Evolutionary conservation across 2,113 vertebrate species (phyloP).

Genomic region (Dipodomys spectabilis): DNA sequence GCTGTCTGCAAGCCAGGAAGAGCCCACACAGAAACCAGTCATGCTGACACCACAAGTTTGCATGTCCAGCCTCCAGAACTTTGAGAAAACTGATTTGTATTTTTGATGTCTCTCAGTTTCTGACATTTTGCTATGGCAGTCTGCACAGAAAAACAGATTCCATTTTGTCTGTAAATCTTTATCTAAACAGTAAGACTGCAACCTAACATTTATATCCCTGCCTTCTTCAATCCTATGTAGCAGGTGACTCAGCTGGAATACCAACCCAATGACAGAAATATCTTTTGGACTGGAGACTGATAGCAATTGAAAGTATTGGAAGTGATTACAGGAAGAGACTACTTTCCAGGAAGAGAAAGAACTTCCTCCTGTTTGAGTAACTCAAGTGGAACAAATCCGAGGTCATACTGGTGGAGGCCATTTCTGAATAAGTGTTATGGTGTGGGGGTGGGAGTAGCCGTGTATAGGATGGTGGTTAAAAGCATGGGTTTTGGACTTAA

Average conservation of each 20-base stretch:
- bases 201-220: neutral
- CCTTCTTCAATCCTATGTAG: neutral
- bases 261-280: neutral
- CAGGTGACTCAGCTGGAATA: neutral
- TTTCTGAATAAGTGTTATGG: neutral
- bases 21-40: neutral
- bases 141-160: neutral
- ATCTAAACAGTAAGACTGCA: neutral
- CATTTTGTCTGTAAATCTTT: neutral
- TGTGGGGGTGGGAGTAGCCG: rapidly evolving
- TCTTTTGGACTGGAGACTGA: neutral
- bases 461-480: neutral
- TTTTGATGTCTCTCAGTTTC: neutral
- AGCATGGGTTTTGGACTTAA: neutral
- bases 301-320: neutral
- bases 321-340: neutral
- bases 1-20: neutral
- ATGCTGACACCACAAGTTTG: neutral
- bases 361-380: neutral
- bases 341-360: neutral
- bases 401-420: no score
- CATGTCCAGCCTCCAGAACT: neutral
- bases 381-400: neutral
- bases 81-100: neutral
- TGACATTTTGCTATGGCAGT: neutral